phyloP scores from a whole-genome alignment of 1,140 invertebrate genomes.

The Drosophila lini region DNA sequence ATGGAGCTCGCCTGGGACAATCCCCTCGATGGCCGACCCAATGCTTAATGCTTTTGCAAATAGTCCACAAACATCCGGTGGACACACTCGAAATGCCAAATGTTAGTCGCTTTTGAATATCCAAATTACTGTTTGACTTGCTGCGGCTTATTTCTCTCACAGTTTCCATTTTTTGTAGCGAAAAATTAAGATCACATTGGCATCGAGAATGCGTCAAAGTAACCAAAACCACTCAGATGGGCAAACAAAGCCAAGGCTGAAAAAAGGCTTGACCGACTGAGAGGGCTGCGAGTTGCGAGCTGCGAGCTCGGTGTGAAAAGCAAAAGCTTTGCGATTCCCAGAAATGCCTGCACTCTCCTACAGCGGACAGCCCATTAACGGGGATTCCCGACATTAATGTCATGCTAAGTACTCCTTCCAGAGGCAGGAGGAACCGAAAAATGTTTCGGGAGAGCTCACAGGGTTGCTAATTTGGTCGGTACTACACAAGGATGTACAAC shows the following conservation, averaged over 20 bases:
- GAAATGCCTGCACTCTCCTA: slow-evolving; percentile 53
- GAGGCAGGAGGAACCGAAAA: neutral
- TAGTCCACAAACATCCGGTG: slow-evolving; percentile 77
- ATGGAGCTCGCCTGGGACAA: slow-evolving; percentile 36
- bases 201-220: slow-evolving; percentile 56
- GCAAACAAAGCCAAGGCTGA: slow-evolving; percentile 52
- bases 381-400: slow-evolving; percentile 49
- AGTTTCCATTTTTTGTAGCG: slow-evolving; percentile 37
- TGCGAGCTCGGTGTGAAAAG: slow-evolving; percentile 56
- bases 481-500: neutral
- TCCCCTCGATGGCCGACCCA: slow-evolving; percentile 29
- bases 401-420: slow-evolving; percentile 30
- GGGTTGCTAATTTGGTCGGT: too few species aligned
- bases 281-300: slow-evolving; percentile 17
- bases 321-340: slow-evolving; percentile 64
- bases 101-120: slow-evolving; percentile 59
- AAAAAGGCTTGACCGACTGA: slow-evolving; percentile 48
- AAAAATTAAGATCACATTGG: slow-evolving; percentile 65
- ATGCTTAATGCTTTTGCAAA: slow-evolving; percentile 72
- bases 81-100: slow-evolving; percentile 18
- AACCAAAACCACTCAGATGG: slow-evolving; percentile 72
- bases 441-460: neutral
- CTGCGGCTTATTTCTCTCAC: slow-evolving; percentile 25
- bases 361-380: slow-evolving; percentile 56
- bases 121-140: slow-evolving; percentile 65